Conservation (phyloP, 2,113 vertebrate species). For the Bufo gargarizans region DNA sequence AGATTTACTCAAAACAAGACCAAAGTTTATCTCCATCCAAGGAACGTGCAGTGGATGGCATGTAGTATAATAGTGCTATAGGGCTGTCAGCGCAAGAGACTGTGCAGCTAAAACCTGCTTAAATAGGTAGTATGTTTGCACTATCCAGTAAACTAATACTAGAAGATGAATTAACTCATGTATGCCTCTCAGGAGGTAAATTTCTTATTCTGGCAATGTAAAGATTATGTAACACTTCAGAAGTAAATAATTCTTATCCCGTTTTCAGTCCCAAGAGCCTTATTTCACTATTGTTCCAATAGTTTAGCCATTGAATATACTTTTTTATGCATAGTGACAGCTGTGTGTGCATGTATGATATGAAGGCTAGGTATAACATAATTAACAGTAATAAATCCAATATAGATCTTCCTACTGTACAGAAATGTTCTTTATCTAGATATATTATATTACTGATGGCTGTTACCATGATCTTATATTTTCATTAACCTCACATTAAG, state of each 20-base stretch:
- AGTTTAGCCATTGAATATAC: neutral
- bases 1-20: slow-evolving; percentile 55
- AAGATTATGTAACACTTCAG: too few relatives aligned
- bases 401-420: neutral
- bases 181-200: neutral
- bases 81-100: neutral
- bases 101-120: too few relatives aligned
- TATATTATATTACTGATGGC: too few relatives aligned
- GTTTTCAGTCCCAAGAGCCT: neutral
- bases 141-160: neutral
- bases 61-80: neutral
- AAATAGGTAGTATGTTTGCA: neutral
- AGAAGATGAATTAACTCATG: neutral
- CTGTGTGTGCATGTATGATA: too few relatives aligned
- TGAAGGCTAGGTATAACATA: neutral
- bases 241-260: too few relatives aligned
- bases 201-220: too few relatives aligned
- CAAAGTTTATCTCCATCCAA: slow-evolving; percentile 29
- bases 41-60: neutral
- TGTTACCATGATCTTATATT: too few relatives aligned
- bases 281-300: neutral
- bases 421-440: too few relatives aligned
- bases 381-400: neutral
- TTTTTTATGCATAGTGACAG: neutral
- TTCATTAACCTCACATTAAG: too few relatives aligned